Evolutionary conservation across 92 coral and sea anemone species (phyloP), one percentile per base, ranked within the genome.

Genomic region (Porites rus): DNA sequence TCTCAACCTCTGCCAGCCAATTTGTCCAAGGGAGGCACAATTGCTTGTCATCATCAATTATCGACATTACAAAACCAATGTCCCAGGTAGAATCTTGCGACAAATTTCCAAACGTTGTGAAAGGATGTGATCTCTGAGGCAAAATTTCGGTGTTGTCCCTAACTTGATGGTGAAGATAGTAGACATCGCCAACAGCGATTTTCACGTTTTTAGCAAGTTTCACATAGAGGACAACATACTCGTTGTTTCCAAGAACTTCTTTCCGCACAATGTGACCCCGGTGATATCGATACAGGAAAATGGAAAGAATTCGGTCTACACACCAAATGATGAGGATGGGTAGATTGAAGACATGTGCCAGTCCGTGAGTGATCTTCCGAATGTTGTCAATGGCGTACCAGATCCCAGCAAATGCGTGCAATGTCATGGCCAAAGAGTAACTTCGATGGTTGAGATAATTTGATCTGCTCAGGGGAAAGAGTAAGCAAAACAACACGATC

Each of bases 41-140:
- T 51, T 79, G 93, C 4, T 86, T 11, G 21, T 68, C 69, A 50
- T 90, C 90, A 25, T 90, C 87, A 56, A 90, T 85, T 17, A 80
- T 69, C 18, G 93, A 84, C 43, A 90, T 68, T 21, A 90, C 82
- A 28, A 90, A 38, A 10, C 93, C 93, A 58, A 90, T 86, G 83
- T 90, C 87, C 93, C 93, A 90, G 11, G 87, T 74, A 6, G 79
- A 67, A 65, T 90, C 90, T 54, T 74, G 28, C 11, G 90, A 74
- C 53, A 65, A 71, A 67, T 90, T 90, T 61, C 70, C 69, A 77
- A 90, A 90, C 56, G 93, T 85, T 9, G 93, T 90, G 46, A 90
- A 90, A 56, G 93, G 93, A 31, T 90, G 93, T 1, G 93, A 86
- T 17, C 93, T 76, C 63, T 90, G 93, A 16, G 93, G 93, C 8